A percentile compares a stretch with the other conserved stretches of the same genome.
Evolutionary conservation across 2,113 vertebrate genomes (phyloP).

Genomic region (Hypanus sabinus): DNA sequence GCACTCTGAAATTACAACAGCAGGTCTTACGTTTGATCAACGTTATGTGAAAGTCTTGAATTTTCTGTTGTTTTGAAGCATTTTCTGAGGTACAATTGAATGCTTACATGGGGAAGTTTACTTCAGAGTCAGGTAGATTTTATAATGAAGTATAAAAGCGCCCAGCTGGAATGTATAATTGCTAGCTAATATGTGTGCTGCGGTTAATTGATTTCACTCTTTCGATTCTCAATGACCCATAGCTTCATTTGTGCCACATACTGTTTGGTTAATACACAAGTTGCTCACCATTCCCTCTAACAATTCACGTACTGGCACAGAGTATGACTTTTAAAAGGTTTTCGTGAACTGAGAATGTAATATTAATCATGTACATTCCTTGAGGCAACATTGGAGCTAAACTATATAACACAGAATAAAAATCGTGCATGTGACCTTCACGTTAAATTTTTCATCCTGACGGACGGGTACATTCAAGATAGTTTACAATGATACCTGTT

Average conservation of each 20-base stretch:
- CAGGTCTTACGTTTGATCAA: background rate
- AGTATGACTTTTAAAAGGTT: background rate
- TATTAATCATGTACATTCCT: slow-evolving; percentile 18
- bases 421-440: background rate
- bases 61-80: slow-evolving; percentile 9
- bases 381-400: background rate
- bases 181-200: slow-evolving; percentile 16
- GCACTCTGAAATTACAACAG: background rate
- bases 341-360: background rate
- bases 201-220: slow-evolving; percentile 32
- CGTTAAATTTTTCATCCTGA: background rate
- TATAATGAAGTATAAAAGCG: background rate
- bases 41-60: background rate
- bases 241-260: background rate
- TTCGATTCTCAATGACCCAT: slow-evolving; percentile 1
- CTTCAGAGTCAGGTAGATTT: slow-evolving; percentile 14
- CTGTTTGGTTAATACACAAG: slow-evolving; percentile 31
- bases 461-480: too few relatives aligned
- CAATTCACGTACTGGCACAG: background rate
- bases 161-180: slow-evolving; percentile 23
- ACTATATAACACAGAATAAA: background rate
- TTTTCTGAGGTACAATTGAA: background rate
- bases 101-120: background rate
- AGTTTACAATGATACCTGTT: background rate
- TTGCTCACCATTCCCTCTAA: background rate